phyloP scores from a whole-genome alignment of 2,888 invertebrate species.

The Saturnia pavonia region DNA sequence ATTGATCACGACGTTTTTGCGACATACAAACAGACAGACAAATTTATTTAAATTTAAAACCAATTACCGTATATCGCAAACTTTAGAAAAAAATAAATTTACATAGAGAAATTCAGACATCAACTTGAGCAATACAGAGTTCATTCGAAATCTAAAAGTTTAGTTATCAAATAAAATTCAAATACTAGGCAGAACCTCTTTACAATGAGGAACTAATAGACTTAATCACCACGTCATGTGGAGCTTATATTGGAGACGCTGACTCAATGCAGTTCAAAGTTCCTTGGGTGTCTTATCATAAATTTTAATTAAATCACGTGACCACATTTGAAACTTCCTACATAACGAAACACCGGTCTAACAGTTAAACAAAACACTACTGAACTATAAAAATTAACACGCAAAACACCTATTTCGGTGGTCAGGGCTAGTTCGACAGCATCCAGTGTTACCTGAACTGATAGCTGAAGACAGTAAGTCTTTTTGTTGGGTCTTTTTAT shows the following conservation, averaged over 20 bases:
- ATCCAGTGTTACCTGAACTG: conserved; percentile 37
- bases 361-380: conserved; percentile 33
- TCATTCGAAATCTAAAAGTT: too few species aligned
- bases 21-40: too few species aligned
- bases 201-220: background rate
- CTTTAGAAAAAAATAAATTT: too few species aligned
- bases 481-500: conserved; percentile 32
- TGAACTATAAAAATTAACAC: conserved; percentile 57
- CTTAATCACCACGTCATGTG: background rate
- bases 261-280: background rate
- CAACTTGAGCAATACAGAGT: too few species aligned
- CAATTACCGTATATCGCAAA: too few species aligned
- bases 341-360: conserved; percentile 14
- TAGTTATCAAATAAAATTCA: too few species aligned
- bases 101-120: too few species aligned
- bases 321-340: conserved; percentile 9
- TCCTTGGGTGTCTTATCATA: background rate
- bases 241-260: background rate
- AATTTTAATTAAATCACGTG: conserved; percentile 2
- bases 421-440: conserved; percentile 59
- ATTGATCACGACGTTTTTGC: too few species aligned
- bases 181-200: too few species aligned
- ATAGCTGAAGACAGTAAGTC: conserved; percentile 11
- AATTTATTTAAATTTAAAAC: too few species aligned
- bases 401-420: conserved; percentile 66